Percentiles rank a stretch among this genome's conserved stretches.
These are phyloP conservation scores for Andinoacara biseriatus DNA, from an alignment of 2,113 vertebrate genomes.

Conservation along the genomic window DNA sequence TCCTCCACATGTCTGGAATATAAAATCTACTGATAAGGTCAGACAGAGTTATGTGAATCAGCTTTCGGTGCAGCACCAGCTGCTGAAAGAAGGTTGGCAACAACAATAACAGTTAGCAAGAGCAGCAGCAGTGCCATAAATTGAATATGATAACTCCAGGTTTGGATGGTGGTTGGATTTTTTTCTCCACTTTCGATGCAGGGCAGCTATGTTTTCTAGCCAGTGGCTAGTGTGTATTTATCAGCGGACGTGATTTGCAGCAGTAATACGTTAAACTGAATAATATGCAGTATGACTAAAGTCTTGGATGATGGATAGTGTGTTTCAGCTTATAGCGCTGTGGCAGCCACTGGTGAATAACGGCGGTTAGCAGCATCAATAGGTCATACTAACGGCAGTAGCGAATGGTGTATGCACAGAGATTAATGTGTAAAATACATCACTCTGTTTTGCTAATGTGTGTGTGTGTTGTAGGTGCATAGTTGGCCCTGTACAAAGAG, in stretches of 20 bases:
- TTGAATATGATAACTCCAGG: background rate
- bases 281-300: conserved; percentile 1
- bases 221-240: background rate
- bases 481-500: conserved; percentile 1
- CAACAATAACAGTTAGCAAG: background rate
- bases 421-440: background rate
- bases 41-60: background rate
- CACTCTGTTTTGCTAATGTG: background rate
- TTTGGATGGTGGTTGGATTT: background rate
- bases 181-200: background rate
- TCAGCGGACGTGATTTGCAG: conserved; percentile 9
- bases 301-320: conserved; percentile 3
- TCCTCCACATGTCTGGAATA: background rate
- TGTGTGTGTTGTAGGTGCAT: background rate
- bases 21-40: conserved; percentile 11
- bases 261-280: conserved; percentile 2
- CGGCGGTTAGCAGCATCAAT: conserved; percentile 15
- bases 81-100: conserved; percentile 16
- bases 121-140: background rate
- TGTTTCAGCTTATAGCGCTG: conserved; percentile 7
- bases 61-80: background rate
- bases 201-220: background rate
- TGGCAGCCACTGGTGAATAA: background rate
- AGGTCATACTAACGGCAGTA: background rate
- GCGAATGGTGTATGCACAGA: background rate